Base-by-base conservation (phyloP, 2,797 vertebrate genomes). In the Simalia tracyae region DNA sequence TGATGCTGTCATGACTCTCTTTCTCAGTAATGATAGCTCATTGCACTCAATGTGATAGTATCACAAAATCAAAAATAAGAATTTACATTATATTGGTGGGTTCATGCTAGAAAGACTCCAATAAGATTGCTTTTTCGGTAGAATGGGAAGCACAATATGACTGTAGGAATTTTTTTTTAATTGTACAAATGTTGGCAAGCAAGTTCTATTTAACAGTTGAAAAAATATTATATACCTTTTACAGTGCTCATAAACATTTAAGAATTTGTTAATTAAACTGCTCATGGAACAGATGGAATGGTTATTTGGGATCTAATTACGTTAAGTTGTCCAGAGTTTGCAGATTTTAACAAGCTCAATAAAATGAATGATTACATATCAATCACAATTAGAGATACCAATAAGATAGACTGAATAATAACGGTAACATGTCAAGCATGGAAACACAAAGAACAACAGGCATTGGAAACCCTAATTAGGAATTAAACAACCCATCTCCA, bases 181-280 rank as follows among this genome's bases (percentile, higher is more conserved):
- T 92, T 87, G 90, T 92, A 88, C 90, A 96, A 97, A 97, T 93
- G 95, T 94, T 96, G 96, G 97, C 97, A 97, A 90, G 93, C 92
- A 96, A 95, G 97, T 97, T 97, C 98, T 96, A 98, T 98, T 98
- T 98, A 98, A 98, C 97, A 98, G 98, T 98, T 97, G 97, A 97
- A 98, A 98, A 81, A 98, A 97, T 97, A 96, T 95, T 95, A 96
- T 60, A 84, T 98, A 97, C 97, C 98, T 98, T 98, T 98, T 96
- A 97, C 95, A 96, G 97, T 96, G 97, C 96, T 95, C 96, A 95
- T 96, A 97, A 95, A 97, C 97, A 96, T 98, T 98, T 98, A 98
- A 97, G 98, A 99, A 98, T 99, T 99, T 98, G 99, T 99, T 99
- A 99, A 99, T 99, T 99, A 99, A 99, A 98, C 98, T 97, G 97